Conservation (phyloP, 2,888 invertebrate species). For the Barypeithes pellucidus region DNA sequence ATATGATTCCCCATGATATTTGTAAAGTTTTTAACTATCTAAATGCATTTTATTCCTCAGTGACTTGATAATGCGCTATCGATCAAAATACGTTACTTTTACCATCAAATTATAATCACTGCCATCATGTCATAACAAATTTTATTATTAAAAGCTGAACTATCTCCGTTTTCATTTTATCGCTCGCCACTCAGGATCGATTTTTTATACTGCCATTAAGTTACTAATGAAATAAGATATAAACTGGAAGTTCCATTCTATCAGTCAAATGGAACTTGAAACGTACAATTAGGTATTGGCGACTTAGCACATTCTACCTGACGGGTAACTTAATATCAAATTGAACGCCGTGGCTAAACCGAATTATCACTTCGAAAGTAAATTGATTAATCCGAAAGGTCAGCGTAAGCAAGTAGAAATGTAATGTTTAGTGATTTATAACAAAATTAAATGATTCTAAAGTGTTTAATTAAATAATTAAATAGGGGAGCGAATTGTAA, state of each 20-base stretch:
- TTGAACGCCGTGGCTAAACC: background rate
- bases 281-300: no score
- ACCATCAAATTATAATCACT: background rate
- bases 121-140: background rate
- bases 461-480: slow-evolving; percentile 1
- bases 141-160: background rate
- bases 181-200: background rate
- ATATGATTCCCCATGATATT: no score
- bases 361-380: slow-evolving; percentile 20
- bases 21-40: no score
- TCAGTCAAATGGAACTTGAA: no score
- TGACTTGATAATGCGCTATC: background rate
- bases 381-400: slow-evolving; percentile 26
- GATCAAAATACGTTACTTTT: background rate
- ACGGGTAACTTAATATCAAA: background rate
- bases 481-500: background rate
- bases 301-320: no score
- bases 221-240: no score
- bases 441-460: slow-evolving; percentile 4
- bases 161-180: slow-evolving; percentile 4
- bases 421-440: slow-evolving; percentile 1
- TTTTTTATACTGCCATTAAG: background rate
- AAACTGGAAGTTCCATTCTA: no score
- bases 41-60: no score
- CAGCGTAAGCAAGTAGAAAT: slow-evolving; percentile 22